Evolutionary conservation across 2,113 vertebrate species (phyloP).

Genomic region (Accipiter cooperii): DNA sequence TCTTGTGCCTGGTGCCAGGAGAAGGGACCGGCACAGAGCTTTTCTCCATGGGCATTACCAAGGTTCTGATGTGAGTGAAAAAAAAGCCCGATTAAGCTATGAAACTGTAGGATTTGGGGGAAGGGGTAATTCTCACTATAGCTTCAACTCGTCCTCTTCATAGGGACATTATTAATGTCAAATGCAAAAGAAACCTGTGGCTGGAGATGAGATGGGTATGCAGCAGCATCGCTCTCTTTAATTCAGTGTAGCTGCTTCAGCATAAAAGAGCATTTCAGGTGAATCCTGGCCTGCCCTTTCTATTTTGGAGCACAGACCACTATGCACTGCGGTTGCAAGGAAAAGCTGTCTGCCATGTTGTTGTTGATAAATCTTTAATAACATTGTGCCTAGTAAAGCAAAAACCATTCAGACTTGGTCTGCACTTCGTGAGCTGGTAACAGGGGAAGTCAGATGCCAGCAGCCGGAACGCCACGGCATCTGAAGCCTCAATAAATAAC

Average conservation of each 20-base stretch:
- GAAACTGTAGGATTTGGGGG: background rate
- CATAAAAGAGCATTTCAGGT: background rate
- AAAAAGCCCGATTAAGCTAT: background rate
- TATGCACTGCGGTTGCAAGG: background rate
- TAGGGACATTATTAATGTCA: background rate
- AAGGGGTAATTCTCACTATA: background rate
- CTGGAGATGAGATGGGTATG: background rate
- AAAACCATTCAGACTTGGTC: background rate
- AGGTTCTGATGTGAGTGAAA: background rate
- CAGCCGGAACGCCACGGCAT: fast-evolving
- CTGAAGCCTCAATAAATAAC: background rate
- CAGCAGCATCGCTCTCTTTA: background rate
- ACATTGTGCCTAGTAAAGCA: background rate
- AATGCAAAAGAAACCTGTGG: background rate
- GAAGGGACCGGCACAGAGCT: background rate
- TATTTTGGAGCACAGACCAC: background rate
- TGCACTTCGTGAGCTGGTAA: background rate
- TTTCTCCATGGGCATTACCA: background rate
- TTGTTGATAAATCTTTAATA: slow-evolving; percentile 6
- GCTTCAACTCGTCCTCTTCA: background rate
- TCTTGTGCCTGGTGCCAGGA: background rate
- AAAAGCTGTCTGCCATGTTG: background rate
- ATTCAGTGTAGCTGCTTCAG: background rate
- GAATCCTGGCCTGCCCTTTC: background rate
- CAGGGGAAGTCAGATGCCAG: background rate